Conservation (phyloP, 1,140 invertebrate genomes). For the Brachystomella parvula region DNA sequence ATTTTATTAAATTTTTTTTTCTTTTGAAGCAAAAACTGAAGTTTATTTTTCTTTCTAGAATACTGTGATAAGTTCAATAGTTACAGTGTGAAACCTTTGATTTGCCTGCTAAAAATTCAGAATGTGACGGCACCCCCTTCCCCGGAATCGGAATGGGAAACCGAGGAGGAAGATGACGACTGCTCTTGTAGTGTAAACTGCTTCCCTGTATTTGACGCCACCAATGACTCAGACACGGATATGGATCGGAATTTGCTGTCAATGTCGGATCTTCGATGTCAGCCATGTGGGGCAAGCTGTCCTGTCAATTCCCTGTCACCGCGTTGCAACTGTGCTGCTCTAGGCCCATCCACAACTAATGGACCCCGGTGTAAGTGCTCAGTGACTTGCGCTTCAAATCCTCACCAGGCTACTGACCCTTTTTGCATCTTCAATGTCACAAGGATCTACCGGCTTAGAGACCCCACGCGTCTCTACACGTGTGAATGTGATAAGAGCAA, state of each 20-base stretch:
- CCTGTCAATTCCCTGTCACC: not conserved
- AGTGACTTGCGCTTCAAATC: not conserved
- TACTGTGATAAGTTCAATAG: conserved; percentile 4
- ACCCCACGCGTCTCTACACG: not conserved
- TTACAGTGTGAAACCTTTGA: not conserved
- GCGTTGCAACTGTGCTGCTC: not conserved
- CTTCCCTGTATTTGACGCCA: not conserved
- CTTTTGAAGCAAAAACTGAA: not conserved
- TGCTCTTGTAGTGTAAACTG: not conserved
- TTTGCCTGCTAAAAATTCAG: not conserved
- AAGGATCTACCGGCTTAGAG: not conserved
- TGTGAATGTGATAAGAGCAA: conserved; percentile 4
- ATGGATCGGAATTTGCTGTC: not conserved
- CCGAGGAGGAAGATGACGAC: conserved; percentile 1
- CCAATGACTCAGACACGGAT: not conserved
- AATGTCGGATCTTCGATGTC: not conserved
- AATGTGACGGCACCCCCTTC: not conserved
- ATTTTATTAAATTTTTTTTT: too few relatives aligned
- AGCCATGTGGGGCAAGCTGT: not conserved
- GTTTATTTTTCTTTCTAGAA: not conserved
- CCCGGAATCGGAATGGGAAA: not conserved
- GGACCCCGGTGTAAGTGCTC: not conserved
- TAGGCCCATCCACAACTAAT: not conserved
- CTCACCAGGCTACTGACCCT: not conserved
- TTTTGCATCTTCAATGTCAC: conserved; percentile 7